Percentiles rank a stretch among this genome's conserved stretches.
These are phyloP conservation scores for Drosophila cracens DNA, from an alignment of 2,888 invertebrate genomes.

Conservation along the genomic window DNA sequence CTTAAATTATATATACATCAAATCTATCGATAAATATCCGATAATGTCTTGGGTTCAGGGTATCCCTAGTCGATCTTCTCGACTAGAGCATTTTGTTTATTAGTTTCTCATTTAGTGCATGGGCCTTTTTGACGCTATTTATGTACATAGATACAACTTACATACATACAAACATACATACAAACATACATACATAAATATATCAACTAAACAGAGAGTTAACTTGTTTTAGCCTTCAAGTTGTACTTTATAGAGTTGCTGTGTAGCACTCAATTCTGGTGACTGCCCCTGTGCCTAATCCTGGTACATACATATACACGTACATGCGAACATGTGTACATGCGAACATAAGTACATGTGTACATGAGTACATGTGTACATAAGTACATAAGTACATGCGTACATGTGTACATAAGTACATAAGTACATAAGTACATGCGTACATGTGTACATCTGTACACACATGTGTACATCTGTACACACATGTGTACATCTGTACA, in stretches of 20 bases:
- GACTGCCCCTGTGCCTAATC: conserved; percentile 23
- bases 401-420: background rate
- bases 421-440: accelerated
- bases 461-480: background rate
- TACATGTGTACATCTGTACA: background rate
- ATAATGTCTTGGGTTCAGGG: background rate
- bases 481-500: background rate
- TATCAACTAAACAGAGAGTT: conserved; percentile 5
- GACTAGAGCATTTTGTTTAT: background rate
- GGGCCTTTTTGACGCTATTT: conserved; percentile 13
- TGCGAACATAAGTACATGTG: accelerated
- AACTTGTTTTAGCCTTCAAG: conserved; percentile 6
- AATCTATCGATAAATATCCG: background rate
- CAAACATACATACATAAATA: conserved; percentile 2
- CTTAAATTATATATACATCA: background rate
- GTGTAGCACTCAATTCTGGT: conserved; percentile 5
- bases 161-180: background rate
- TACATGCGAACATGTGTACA: background rate
- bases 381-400: background rate
- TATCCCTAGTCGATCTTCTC: background rate
- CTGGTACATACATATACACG: background rate
- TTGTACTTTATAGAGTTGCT: conserved; percentile 11
- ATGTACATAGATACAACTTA: conserved; percentile 3
- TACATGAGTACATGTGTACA: background rate
- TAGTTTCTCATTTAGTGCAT: conserved; percentile 13